Conservation (phyloP, 2,797 vertebrate genomes). For the Mormyrops boulengeri region DNA sequence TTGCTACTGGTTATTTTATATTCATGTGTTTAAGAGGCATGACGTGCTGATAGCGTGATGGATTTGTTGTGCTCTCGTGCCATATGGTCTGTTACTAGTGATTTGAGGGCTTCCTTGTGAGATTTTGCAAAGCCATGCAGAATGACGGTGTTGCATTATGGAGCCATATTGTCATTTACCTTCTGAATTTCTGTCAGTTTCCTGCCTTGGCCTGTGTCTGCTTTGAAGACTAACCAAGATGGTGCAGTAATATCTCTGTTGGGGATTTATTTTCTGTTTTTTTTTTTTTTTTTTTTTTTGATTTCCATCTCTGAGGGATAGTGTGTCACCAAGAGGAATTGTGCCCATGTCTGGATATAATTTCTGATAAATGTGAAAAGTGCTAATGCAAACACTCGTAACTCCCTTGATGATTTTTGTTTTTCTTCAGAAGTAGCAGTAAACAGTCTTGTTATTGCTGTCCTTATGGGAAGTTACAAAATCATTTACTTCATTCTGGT, state of each 20-base stretch:
- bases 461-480: neutral
- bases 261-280: neutral
- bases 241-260: neutral
- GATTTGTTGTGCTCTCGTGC: neutral
- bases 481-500: neutral
- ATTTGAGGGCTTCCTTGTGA: slow-evolving; percentile 13
- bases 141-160: neutral
- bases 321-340: neutral
- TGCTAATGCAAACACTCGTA: neutral
- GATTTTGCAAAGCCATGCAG: neutral
- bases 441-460: neutral
- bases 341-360: neutral
- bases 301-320: neutral
- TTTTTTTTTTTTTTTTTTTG: neutral
- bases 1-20: neutral
- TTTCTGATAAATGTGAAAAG: neutral
- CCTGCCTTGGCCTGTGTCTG: neutral
- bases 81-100: neutral
- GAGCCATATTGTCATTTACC: neutral
- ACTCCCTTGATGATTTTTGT: neutral
- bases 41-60: neutral
- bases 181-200: neutral
- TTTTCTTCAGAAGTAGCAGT: neutral
- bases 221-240: neutral
- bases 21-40: neutral